Evolutionary conservation across 1,140 invertebrate species (phyloP).

Genomic region (Atopsyche davidsoni): DNA sequence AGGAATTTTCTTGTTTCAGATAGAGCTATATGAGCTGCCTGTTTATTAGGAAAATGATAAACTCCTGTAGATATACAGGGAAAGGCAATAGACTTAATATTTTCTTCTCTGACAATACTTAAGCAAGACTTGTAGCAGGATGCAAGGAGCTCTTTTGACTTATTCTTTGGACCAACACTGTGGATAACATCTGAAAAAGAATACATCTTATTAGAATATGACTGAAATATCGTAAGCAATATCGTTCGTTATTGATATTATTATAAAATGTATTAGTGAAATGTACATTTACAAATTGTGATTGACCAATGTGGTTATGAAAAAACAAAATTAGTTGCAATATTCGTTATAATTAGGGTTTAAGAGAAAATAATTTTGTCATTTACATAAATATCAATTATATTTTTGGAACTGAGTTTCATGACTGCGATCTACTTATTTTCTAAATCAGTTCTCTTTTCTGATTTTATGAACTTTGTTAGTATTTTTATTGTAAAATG

Average conservation of each 20-base stretch:
- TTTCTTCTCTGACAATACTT: conserved; percentile 51
- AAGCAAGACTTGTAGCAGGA: conserved; percentile 68
- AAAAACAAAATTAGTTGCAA: not conserved
- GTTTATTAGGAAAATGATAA: conserved; percentile 75
- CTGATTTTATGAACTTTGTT: not conserved
- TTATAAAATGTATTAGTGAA: not conserved
- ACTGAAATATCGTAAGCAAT: not conserved
- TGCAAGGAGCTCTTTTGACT: conserved; percentile 57
- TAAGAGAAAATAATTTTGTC: not conserved
- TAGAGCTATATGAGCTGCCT: conserved; percentile 69
- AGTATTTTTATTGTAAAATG: not conserved
- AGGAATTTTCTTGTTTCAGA: conserved; percentile 61
- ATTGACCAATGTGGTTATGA: not conserved
- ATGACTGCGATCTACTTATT: too few species aligned
- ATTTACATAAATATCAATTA: not conserved
- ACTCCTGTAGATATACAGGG: conserved; percentile 83
- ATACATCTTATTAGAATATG: not conserved
- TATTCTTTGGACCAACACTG: conserved; percentile 73
- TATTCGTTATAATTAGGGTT: not conserved
- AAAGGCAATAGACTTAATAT: conserved; percentile 67
- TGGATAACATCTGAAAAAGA: conserved; percentile 70
- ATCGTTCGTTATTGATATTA: not conserved
- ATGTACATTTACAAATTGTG: conserved; percentile 1
- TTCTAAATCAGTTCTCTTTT: not conserved
- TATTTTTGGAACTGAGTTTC: not conserved